Evolutionary conservation across 2,113 vertebrate species (phyloP).

Genomic region (Lepidothrix coronata): DNA sequence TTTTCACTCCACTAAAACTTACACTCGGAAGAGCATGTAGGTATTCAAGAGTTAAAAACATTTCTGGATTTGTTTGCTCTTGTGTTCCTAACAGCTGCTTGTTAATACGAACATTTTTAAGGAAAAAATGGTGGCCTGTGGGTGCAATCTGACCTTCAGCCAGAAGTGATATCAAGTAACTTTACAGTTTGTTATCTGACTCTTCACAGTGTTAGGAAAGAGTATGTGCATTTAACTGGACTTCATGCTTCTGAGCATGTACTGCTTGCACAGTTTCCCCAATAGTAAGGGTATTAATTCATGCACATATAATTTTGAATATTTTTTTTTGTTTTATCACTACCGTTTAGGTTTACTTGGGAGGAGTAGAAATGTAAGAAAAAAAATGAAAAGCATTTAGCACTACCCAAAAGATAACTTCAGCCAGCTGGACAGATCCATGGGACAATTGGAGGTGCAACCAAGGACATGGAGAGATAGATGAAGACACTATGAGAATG

Average conservation of each 20-base stretch:
- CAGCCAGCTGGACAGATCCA: neutral
- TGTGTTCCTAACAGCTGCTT: neutral
- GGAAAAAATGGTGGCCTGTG: neutral
- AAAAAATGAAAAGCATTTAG: neutral
- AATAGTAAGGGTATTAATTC: neutral
- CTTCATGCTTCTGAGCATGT: neutral
- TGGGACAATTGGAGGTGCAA: neutral
- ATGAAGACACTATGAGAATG: neutral
- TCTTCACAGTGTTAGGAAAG: neutral
- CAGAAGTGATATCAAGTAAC: neutral
- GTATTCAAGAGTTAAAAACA: neutral
- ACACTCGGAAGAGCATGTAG: neutral
- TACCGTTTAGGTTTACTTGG: neutral
- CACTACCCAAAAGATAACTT: neutral
- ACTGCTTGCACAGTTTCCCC: neutral
- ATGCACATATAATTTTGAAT: neutral
- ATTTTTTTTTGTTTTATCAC: neutral
- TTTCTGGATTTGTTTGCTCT: neutral
- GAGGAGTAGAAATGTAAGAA: neutral
- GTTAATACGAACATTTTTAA: neutral
- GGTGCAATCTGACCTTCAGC: neutral
- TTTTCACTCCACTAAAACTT: neutral
- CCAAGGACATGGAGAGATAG: neutral
- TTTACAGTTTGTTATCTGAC: neutral
- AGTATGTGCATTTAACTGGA: neutral